A percentile compares a stretch with the other conserved stretches of the same genome.
phyloP scores from a whole-genome alignment of 2,888 invertebrate genomes.

The Onthophagus sagittarius region DNA sequence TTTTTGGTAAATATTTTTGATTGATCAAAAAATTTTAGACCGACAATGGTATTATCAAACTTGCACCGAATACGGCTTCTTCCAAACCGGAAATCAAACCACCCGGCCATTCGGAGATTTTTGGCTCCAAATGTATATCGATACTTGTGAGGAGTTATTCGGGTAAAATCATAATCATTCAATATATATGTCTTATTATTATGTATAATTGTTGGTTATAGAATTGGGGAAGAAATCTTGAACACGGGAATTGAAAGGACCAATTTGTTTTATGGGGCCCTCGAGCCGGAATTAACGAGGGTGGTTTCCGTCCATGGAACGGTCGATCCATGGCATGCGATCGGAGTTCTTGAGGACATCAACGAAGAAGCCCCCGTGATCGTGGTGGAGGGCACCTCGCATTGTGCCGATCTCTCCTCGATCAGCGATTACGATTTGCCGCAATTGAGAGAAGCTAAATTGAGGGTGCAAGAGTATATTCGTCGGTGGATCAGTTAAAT shows the following conservation, averaged over 20 bases:
- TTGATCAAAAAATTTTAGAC: constrained; percentile 7
- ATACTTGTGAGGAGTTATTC: constrained; percentile 24
- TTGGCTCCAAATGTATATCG: constrained; percentile 19
- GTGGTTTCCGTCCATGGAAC: constrained; percentile 35
- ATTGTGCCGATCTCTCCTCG: constrained; percentile 33
- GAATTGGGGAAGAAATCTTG: constrained; percentile 18
- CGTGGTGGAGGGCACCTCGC: constrained; percentile 33
- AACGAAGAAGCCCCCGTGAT: constrained; percentile 32
- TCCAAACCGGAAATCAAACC: constrained; percentile 23
- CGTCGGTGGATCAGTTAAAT: constrained; percentile 29
- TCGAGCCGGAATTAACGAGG: constrained; percentile 20
- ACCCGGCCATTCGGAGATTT: constrained; percentile 23
- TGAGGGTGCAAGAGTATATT: constrained; percentile 27
- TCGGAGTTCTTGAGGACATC: constrained; percentile 51
- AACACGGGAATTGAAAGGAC: constrained; percentile 20
- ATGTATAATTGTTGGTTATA: neutral
- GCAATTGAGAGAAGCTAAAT: constrained; percentile 30
- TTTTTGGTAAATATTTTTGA: neutral
- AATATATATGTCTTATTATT: too few relatives aligned
- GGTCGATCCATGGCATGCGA: constrained; percentile 57
- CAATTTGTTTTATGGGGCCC: constrained; percentile 21
- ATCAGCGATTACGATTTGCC: constrained; percentile 23
- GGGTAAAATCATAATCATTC: too few relatives aligned
- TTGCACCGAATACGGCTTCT: constrained; percentile 27
- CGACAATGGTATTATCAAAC: constrained; percentile 28